A percentile compares a stretch with the other conserved stretches of the same genome.
phyloP scores from a whole-genome alignment of 2,797 vertebrate species.

The Melanotaenia parkinsoni region DNA sequence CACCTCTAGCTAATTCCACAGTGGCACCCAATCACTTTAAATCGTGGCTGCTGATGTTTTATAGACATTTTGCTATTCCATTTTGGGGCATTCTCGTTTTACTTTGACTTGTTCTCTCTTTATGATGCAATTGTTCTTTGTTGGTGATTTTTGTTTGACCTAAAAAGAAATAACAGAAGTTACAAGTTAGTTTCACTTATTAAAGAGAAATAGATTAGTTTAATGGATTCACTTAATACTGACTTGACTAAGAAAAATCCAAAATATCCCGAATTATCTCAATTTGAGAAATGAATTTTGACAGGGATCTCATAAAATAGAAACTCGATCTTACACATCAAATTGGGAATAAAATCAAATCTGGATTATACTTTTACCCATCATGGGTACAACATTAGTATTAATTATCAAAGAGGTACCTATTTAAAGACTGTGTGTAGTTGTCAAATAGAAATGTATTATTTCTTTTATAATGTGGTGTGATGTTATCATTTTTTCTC shows the following conservation, averaged over 20 bases:
- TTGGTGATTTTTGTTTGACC: conserved; percentile 15
- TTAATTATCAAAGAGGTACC: conserved; percentile 5
- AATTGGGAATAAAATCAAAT: neutral
- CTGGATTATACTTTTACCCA: neutral
- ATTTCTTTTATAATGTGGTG: conserved; percentile 22
- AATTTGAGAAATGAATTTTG: neutral
- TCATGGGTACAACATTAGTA: neutral
- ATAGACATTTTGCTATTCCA: conserved; percentile 64
- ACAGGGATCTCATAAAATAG: neutral
- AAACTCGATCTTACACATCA: neutral
- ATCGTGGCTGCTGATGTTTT: conserved; percentile 49
- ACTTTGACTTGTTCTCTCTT: conserved; percentile 19
- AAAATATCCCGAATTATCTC: neutral
- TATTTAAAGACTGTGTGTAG: neutral
- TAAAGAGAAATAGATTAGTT: neutral
- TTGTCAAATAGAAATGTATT: conserved; percentile 13
- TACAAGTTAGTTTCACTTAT: neutral
- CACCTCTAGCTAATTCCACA: conserved; percentile 65
- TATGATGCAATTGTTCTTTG: conserved; percentile 2
- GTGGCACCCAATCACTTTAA: conserved; percentile 82
- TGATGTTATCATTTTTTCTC: conserved; percentile 10
- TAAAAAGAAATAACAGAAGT: neutral
- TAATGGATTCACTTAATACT: conserved; percentile 3
- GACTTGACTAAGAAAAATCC: conserved; percentile 3
- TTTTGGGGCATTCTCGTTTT: conserved; percentile 62